These are phyloP conservation scores for Caenorhabditis tropicalis DNA, from an alignment of 1,140 invertebrate genomes.

Conservation along the genomic window DNA sequence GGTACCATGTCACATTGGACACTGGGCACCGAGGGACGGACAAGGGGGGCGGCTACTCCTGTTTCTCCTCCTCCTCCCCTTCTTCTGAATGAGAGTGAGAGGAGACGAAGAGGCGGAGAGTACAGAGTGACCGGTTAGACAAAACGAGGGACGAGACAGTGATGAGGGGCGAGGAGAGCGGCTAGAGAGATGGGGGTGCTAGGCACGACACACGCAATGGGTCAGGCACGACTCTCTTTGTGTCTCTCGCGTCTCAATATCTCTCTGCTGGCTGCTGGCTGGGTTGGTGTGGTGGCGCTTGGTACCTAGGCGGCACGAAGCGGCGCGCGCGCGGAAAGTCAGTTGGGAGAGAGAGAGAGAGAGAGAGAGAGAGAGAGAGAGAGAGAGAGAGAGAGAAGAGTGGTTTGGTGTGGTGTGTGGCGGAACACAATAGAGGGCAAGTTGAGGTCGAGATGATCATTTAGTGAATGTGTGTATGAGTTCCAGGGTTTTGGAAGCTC, in stretches of 20 bases:
- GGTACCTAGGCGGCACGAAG: slow-evolving; percentile 43
- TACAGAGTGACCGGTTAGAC: slow-evolving; percentile 34
- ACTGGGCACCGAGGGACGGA: not conserved
- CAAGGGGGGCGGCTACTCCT: not conserved
- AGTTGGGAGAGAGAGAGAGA: no score
- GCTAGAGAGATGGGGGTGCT: not conserved
- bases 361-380: not conserved
- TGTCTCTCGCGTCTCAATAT: not conserved
- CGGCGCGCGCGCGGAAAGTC: slow-evolving; percentile 34
- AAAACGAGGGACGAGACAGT: not conserved
- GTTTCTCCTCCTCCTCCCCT: not conserved
- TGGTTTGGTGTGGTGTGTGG: not conserved
- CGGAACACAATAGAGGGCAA: slow-evolving; percentile 3
- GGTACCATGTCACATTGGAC: not conserved
- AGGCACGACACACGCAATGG: slow-evolving; percentile 40
- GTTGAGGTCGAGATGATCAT: not conserved
- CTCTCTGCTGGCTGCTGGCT: not conserved
- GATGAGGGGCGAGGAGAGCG: not conserved
- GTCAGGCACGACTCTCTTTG: slow-evolving; percentile 27
- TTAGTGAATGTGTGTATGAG: not conserved
- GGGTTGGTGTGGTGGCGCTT: slow-evolving; percentile 15
- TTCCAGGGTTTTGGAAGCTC: no score
- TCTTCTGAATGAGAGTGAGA: not conserved
- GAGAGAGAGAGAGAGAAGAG: not conserved
- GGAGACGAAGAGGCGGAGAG: not conserved